These are phyloP conservation scores for Pogonocherus hispidulus DNA, from an alignment of 2,888 invertebrate species.

Conservation along the genomic window DNA sequence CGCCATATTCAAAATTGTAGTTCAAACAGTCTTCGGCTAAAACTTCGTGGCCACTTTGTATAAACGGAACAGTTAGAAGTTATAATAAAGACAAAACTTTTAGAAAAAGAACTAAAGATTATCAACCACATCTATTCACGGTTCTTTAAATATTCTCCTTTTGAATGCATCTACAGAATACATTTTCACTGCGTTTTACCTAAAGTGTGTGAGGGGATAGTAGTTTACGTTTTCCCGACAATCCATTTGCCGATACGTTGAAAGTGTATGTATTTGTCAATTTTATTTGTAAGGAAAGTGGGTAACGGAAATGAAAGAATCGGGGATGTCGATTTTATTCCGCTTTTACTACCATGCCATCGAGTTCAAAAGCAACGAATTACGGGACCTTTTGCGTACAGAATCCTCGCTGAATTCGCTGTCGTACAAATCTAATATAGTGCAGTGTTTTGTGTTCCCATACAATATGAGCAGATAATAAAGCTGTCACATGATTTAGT, in stretches of 20 bases:
- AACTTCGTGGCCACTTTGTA: too few species aligned
- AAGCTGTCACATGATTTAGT: neutral
- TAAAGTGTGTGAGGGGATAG: neutral
- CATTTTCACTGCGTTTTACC: too few species aligned
- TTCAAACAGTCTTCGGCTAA: too few species aligned
- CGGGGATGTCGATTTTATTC: slow-evolving; percentile 22
- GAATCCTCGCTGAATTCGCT: neutral
- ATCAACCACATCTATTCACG: neutral
- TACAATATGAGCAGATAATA: neutral
- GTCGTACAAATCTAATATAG: slow-evolving; percentile 1
- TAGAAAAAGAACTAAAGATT: too few species aligned
- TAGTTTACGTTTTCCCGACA: slow-evolving; percentile 6
- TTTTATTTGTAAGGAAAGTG: slow-evolving; percentile 25
- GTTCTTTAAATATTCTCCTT: neutral
- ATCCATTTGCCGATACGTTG: slow-evolving; percentile 4
- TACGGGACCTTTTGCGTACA: slow-evolving; percentile 14
- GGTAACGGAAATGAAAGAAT: slow-evolving; percentile 29
- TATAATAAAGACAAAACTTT: too few species aligned
- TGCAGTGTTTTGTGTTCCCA: neutral
- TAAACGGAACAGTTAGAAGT: too few species aligned
- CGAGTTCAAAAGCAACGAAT: neutral
- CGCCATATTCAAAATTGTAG: too few species aligned
- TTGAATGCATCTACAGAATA: neutral
- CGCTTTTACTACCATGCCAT: slow-evolving; percentile 11
- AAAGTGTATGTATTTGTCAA: slow-evolving; percentile 28